These are phyloP conservation scores for Harlomillsia oculata DNA, from an alignment of 1,140 invertebrate genomes.

Conservation along the genomic window DNA sequence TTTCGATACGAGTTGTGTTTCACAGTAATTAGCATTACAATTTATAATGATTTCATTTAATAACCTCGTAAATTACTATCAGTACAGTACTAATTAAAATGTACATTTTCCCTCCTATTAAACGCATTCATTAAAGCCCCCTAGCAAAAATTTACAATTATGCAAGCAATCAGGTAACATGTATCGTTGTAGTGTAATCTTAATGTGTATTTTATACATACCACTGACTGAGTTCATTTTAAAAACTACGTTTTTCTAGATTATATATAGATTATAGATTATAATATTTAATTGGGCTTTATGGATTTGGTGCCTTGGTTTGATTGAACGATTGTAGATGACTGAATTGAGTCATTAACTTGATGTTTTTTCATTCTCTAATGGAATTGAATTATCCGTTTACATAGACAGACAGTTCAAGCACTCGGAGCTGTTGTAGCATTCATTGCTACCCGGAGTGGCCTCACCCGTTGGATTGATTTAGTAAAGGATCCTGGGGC, in stretches of 20 bases:
- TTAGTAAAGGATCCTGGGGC: background rate
- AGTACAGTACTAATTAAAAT: background rate
- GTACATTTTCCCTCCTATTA: background rate
- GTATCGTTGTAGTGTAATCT: too few relatives aligned
- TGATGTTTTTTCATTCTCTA: too few relatives aligned
- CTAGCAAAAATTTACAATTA: slow-evolving; percentile 19
- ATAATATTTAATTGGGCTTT: too few relatives aligned
- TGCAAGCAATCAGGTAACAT: slow-evolving; percentile 18
- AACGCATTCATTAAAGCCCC: slow-evolving; percentile 19
- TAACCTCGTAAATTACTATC: background rate
- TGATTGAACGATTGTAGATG: too few relatives aligned
- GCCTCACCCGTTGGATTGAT: slow-evolving; percentile 70
- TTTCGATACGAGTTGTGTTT: too few relatives aligned
- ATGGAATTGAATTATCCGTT: too few relatives aligned
- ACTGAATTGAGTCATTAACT: too few relatives aligned
- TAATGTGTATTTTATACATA: too few relatives aligned
- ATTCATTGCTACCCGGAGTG: slow-evolving; percentile 81
- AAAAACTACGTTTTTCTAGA: too few relatives aligned
- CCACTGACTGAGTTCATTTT: too few relatives aligned
- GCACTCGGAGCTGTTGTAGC: slow-evolving; percentile 44
- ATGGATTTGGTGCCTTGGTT: too few relatives aligned
- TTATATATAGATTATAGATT: too few relatives aligned
- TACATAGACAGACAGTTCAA: slow-evolving; percentile 20
- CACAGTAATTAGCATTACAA: background rate
- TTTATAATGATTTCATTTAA: background rate